Evolutionary conservation across 2,113 vertebrate species (phyloP).

Genomic region (Alces alces): DNA sequence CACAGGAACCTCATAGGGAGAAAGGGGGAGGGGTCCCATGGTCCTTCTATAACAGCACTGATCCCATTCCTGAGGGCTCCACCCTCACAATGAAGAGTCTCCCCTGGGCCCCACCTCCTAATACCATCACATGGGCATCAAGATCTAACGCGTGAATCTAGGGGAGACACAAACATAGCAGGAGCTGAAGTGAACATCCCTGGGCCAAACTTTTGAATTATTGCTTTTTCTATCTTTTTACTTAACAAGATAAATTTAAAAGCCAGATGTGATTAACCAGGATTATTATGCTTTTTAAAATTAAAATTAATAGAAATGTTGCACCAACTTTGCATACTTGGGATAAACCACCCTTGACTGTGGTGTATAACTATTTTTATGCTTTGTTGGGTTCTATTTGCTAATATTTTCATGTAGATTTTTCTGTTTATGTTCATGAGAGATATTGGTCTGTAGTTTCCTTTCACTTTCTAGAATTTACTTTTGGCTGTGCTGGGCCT

Average conservation of each 20-base stretch:
- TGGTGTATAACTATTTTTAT: neutral
- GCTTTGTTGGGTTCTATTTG: neutral
- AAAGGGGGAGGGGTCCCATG: neutral
- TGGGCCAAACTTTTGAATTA: neutral
- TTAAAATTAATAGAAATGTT: neutral
- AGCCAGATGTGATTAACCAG: neutral
- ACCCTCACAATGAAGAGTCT: neutral
- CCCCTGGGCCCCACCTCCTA: neutral
- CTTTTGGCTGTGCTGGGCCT: no score
- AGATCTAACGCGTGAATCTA: neutral
- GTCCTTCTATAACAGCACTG: neutral
- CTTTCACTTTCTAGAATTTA: no score
- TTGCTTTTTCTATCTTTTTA: neutral
- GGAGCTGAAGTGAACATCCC: neutral
- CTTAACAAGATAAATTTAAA: neutral
- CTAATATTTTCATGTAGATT: neutral
- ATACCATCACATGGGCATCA: neutral
- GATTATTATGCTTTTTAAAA: neutral
- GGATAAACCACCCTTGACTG: neutral
- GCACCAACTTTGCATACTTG: no score
- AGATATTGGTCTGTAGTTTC: no score
- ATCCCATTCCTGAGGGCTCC: neutral
- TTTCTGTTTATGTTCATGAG: neutral
- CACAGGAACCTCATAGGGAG: neutral
- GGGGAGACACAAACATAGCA: neutral